A percentile compares a stretch with the other conserved stretches of the same genome.
Conservation (phyloP, 2,113 vertebrate species). For the Oenanthe oenanthe region DNA sequence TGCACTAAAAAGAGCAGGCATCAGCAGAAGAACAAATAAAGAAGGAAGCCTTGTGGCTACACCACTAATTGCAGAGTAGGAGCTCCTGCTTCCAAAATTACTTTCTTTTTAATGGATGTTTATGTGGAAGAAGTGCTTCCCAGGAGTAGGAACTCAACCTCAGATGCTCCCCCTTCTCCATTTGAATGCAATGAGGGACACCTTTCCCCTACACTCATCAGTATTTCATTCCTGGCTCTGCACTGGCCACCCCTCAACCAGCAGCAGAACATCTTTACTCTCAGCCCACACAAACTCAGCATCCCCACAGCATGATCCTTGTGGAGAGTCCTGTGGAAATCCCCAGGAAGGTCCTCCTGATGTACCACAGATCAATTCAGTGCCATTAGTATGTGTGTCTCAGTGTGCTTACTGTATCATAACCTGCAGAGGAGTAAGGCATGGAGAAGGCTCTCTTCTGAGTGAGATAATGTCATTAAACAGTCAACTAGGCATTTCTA, state of each 20-base stretch:
- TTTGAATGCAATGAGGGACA: background rate
- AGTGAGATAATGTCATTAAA: background rate
- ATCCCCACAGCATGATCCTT: background rate
- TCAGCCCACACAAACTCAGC: background rate
- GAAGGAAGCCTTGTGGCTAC: background rate
- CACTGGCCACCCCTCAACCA: fast-evolving
- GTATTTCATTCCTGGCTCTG: background rate
- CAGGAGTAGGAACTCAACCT: background rate
- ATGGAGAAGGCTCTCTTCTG: background rate
- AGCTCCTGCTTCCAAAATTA: background rate
- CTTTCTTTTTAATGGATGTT: background rate
- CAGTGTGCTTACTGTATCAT: background rate
- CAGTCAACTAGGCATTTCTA: background rate
- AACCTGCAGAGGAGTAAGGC: background rate
- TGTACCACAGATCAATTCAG: background rate
- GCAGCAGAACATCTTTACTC: background rate
- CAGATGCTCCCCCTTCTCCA: background rate
- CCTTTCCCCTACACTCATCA: fast-evolving
- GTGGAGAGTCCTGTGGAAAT: background rate
- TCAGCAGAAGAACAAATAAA: background rate
- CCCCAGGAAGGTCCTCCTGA: background rate
- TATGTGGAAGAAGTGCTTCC: background rate
- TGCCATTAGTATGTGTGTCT: fast-evolving
- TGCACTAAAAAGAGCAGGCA: background rate
- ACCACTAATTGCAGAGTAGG: background rate